Percentiles rank a stretch among this genome's conserved stretches.
Evolutionary conservation across 2,797 vertebrate genomes (phyloP).

Genomic region (Hoplostethus mediterraneus): DNA sequence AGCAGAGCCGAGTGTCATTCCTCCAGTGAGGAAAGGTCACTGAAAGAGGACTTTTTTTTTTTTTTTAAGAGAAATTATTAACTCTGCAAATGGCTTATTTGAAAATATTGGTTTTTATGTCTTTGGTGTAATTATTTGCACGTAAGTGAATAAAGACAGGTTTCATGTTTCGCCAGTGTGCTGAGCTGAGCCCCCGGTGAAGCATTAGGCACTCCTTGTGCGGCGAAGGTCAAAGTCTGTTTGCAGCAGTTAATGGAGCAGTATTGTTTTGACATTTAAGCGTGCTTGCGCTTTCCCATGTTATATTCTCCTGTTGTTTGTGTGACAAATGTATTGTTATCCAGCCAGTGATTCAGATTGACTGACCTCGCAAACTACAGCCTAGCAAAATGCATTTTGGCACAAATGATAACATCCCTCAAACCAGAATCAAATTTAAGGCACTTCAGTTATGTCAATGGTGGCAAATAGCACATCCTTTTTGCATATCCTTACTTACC

Average conservation of each 20-base stretch:
- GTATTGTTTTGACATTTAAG: conserved; percentile 38
- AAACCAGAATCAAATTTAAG: too few species aligned
- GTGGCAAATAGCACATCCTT: too few species aligned
- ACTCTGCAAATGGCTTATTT: conserved; percentile 43
- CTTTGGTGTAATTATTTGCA: conserved; percentile 32
- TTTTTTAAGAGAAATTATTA: conserved; percentile 62
- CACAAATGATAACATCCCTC: too few species aligned
- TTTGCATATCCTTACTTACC: too few species aligned
- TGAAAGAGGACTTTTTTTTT: conserved; percentile 51
- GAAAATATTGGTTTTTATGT: conserved; percentile 12
- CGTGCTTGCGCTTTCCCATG: neutral
- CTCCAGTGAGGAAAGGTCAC: conserved; percentile 70
- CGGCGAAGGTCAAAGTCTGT: conserved; percentile 11
- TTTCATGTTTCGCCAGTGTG: conserved; percentile 39
- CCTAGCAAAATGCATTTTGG: too few species aligned
- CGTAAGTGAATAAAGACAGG: neutral
- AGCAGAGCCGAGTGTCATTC: conserved; percentile 58
- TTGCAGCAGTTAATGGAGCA: conserved; percentile 1
- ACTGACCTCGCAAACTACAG: too few species aligned
- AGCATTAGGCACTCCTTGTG: conserved; percentile 6
- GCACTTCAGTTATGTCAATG: too few species aligned
- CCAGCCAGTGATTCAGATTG: neutral
- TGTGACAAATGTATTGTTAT: conserved; percentile 1
- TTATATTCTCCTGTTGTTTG: neutral
- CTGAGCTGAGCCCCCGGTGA: neutral